phyloP scores from a whole-genome alignment of 2,888 invertebrate species.

The Ormyrus rosae region DNA sequence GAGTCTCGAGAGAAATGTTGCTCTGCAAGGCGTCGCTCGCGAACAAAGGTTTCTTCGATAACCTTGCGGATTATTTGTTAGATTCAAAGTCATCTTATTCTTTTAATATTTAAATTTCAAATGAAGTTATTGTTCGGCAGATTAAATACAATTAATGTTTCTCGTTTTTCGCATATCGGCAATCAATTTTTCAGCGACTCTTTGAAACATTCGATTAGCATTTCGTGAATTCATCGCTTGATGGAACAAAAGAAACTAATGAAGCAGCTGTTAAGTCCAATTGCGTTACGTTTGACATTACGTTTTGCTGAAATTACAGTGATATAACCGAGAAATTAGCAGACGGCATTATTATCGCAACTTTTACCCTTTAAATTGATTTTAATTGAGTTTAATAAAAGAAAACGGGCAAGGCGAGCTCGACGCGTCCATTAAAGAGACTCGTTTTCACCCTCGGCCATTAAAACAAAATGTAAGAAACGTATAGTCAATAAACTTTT shows the following conservation, averaged over 20 bases:
- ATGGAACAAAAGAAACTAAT: no score
- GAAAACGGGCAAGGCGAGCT: conserved; percentile 35
- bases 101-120: conserved; percentile 11
- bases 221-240: no score
- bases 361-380: conserved; percentile 50
- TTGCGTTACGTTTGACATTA: conserved; percentile 5
- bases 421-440: conserved; percentile 25
- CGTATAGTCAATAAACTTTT: conserved; percentile 27
- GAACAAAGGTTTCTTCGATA: no score
- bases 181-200: no score
- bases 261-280: neutral
- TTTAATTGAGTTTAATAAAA: conserved; percentile 56
- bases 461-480: conserved; percentile 46
- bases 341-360: conserved; percentile 34
- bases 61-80: neutral
- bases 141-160: no score
- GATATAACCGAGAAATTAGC: conserved; percentile 48
- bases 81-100: neutral
- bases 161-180: no score
- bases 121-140: conserved; percentile 10
- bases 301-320: conserved; percentile 44
- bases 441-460: conserved; percentile 46
- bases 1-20: neutral
- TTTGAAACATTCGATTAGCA: no score
- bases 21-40: neutral